Evolutionary conservation across 1,140 invertebrate species (phyloP).

Genomic region (Drosophila kanapiae): DNA sequence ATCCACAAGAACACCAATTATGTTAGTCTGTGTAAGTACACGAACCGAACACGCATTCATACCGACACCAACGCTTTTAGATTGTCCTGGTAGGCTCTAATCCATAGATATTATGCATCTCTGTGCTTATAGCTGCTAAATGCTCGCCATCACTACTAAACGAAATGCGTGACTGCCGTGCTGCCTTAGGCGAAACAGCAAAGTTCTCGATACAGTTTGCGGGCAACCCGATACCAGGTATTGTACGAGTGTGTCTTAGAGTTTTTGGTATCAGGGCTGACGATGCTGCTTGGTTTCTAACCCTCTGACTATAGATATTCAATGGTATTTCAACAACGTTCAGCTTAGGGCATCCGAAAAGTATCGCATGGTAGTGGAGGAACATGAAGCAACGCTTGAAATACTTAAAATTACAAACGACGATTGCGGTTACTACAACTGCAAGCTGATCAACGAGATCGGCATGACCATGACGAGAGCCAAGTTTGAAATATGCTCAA

Average conservation of each 20-base stretch:
- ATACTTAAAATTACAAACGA: constrained; percentile 89
- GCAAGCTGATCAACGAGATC: constrained; percentile 93
- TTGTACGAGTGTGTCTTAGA: constrained; percentile 50
- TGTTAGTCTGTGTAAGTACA: constrained; percentile 57
- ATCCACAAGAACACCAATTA: constrained; percentile 9
- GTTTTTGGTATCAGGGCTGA: constrained; percentile 2
- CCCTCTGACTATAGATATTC: constrained; percentile 89
- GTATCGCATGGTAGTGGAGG: constrained; percentile 89
- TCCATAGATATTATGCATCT: constrained; percentile 67
- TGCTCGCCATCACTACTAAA: constrained; percentile 92
- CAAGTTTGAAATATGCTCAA: constrained; percentile 88
- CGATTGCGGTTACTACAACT: constrained; percentile 93
- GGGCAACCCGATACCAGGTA: constrained; percentile 94
- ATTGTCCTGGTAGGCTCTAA: constrained; percentile 53
- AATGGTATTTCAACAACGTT: constrained; percentile 96
- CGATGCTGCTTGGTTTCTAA: constrained; percentile 54
- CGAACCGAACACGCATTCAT: constrained; percentile 3
- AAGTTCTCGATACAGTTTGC: constrained; percentile 92
- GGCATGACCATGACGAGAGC: constrained; percentile 93
- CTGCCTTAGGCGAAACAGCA: constrained; percentile 90
- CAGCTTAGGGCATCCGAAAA: constrained; percentile 90
- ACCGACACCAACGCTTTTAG: constrained; percentile 17
- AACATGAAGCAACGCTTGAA: constrained; percentile 90
- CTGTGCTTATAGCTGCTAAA: constrained; percentile 89
- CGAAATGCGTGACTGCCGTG: constrained; percentile 91